Conservation (phyloP, 2,888 invertebrate genomes). For the Bellardia pandia region DNA sequence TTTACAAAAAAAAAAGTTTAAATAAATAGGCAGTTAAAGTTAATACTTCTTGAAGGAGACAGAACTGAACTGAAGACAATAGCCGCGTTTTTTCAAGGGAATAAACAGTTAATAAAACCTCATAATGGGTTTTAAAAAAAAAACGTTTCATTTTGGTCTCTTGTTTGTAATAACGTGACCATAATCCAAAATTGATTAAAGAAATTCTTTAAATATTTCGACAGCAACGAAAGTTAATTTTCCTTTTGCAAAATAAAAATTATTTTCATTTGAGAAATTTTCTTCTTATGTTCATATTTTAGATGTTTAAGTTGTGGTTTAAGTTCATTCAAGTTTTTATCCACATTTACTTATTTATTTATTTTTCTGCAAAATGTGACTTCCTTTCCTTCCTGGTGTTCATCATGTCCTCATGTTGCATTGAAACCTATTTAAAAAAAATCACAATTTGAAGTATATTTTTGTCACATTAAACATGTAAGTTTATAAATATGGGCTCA, state of each 20-base stretch:
- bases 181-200: conserved; percentile 61
- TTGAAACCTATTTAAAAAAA: background rate
- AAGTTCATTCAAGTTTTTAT: background rate
- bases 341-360: conserved; percentile 4
- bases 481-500: conserved; percentile 25
- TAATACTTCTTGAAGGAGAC: conserved; percentile 30
- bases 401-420: conserved; percentile 11
- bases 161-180: conserved; percentile 43
- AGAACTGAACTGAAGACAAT: conserved; percentile 12
- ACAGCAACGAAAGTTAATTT: background rate
- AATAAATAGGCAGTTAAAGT: conserved; percentile 48
- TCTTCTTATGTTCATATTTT: background rate
- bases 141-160: conserved; percentile 13
- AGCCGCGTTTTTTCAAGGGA: conserved; percentile 29
- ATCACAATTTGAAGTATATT: conserved; percentile 50
- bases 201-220: conserved; percentile 42
- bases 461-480: conserved; percentile 60
- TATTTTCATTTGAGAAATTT: conserved; percentile 22
- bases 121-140: conserved; percentile 13
- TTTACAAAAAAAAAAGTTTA: conserved; percentile 29
- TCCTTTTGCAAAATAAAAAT: conserved; percentile 6
- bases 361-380: conserved; percentile 51
- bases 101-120: conserved; percentile 66
- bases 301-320: background rate
- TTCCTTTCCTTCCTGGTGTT: conserved; percentile 50